A percentile compares a stretch with the other conserved stretches of the same genome.
phyloP scores from a whole-genome alignment of 2,113 vertebrate genomes.

The Dryoscopus gambensis region DNA sequence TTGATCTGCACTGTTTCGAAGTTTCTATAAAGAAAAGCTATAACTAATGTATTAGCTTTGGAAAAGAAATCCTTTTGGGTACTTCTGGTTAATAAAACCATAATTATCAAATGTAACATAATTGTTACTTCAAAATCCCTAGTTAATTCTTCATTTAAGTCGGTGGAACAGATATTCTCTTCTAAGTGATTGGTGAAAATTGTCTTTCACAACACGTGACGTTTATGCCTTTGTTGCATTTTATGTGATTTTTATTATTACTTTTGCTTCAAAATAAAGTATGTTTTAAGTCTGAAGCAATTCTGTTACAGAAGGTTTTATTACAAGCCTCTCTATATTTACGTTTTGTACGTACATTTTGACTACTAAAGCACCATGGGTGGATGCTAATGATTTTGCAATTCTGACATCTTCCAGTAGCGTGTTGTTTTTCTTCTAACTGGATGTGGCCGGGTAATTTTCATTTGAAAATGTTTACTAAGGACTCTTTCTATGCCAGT shows the following conservation, averaged over 20 bases:
- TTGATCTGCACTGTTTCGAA: neutral
- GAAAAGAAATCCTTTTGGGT: neutral
- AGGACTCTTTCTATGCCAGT: neutral
- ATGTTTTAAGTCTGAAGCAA: neutral
- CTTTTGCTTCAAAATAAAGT: constrained; percentile 12
- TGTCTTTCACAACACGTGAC: neutral
- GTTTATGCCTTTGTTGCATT: neutral
- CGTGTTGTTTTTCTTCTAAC: neutral
- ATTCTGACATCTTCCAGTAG: neutral
- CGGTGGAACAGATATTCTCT: neutral
- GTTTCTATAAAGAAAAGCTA: neutral
- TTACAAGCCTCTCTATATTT: neutral
- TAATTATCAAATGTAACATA: neutral
- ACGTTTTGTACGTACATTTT: neutral
- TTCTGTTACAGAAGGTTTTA: neutral
- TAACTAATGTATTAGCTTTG: neutral
- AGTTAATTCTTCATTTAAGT: neutral
- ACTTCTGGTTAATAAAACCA: neutral
- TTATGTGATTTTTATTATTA: neutral
- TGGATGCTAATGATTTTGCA: neutral
- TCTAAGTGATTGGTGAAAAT: neutral
- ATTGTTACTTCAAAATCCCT: neutral
- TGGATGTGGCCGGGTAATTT: neutral
- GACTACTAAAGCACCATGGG: neutral
- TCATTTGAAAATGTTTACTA: neutral